phyloP scores from a whole-genome alignment of 2,888 invertebrate genomes.

The Synanthedon formicaeformis region DNA sequence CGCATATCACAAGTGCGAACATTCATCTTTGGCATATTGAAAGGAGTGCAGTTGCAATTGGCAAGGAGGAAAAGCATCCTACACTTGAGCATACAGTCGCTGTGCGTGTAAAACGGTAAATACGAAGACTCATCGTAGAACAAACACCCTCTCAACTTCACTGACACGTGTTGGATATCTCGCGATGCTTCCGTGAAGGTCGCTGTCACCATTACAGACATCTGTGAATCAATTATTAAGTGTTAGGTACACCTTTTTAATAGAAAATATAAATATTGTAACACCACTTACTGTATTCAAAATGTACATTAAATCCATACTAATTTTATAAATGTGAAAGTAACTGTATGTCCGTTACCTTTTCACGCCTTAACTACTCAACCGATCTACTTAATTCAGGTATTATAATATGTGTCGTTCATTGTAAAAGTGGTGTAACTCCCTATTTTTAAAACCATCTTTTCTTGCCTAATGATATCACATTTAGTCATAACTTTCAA shows the following conservation, averaged over 20 bases:
- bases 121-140: conserved; percentile 67
- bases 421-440: no score
- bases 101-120: conserved; percentile 63
- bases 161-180: conserved; percentile 53
- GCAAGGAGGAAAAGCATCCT: conserved; percentile 60
- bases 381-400: no score
- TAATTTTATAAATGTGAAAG: no score
- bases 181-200: conserved; percentile 56
- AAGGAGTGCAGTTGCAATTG: conserved; percentile 69
- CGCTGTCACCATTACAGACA: conserved; percentile 50
- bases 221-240: conserved; percentile 25
- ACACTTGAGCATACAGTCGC: conserved; percentile 71
- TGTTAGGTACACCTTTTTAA: neutral
- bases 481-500: no score
- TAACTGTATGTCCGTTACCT: no score
- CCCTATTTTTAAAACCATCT: no score
- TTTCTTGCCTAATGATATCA: no score
- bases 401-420: no score
- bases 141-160: conserved; percentile 63
- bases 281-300: no score
- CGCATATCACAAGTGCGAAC: conserved; percentile 58
- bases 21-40: conserved; percentile 60
- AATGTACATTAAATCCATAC: no score
- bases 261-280: neutral
- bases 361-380: no score